Conservation (phyloP, 2,797 vertebrate species). For the Enteromius thamalakanensis region DNA sequence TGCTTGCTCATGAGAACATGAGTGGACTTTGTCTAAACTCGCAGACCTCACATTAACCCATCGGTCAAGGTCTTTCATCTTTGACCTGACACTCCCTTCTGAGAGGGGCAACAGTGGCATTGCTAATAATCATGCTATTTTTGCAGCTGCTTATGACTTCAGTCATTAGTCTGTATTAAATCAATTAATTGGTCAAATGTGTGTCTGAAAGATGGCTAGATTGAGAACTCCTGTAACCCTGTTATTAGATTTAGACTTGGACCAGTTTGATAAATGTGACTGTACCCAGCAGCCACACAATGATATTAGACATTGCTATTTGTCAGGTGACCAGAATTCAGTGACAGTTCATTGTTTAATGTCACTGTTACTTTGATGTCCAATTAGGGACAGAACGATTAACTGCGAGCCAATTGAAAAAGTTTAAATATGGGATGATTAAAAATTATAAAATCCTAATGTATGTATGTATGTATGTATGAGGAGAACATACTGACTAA, state of each 20-base stretch:
- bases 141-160: conserved; percentile 9
- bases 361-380: too few species aligned
- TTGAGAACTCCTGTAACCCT: not conserved
- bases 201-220: not conserved
- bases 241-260: not conserved
- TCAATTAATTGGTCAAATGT: not conserved
- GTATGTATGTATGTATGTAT: too few species aligned
- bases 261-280: too few species aligned
- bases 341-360: too few species aligned
- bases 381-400: too few species aligned
- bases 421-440: too few species aligned
- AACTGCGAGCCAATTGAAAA: too few species aligned
- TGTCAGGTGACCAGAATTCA: too few species aligned
- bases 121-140: not conserved
- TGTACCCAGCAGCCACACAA: too few species aligned
- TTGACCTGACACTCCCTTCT: conserved; percentile 14
- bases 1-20: conserved; percentile 26
- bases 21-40: conserved; percentile 25
- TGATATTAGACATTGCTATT: too few species aligned
- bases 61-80: conserved; percentile 19
- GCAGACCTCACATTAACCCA: not conserved
- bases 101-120: conserved; percentile 14
- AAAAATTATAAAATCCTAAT: too few species aligned
- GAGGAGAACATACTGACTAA: too few species aligned
- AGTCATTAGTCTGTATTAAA: not conserved